Percentiles rank a stretch among this genome's conserved stretches.
Evolutionary conservation across 1,140 invertebrate genomes (phyloP).

Genomic region (Metaphire vulgaris): DNA sequence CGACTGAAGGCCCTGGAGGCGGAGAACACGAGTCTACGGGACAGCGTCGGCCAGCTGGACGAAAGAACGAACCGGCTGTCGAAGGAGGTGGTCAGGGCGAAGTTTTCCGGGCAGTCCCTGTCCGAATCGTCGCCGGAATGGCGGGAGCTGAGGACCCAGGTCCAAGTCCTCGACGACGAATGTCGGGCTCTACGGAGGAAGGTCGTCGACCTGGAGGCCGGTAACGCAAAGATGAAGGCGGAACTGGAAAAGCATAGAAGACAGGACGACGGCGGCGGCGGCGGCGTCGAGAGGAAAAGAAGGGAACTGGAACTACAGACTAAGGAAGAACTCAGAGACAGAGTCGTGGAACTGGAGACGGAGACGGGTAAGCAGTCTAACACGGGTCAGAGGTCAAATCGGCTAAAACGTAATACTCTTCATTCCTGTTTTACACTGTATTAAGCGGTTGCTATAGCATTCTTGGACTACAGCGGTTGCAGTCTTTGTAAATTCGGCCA

Average conservation of each 20-base stretch:
- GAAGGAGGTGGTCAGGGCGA: constrained; percentile 16
- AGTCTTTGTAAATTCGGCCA: too few relatives aligned
- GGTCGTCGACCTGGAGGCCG: constrained; percentile 33
- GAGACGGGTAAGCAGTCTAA: constrained; percentile 47
- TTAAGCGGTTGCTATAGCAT: too few relatives aligned
- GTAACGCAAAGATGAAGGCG: constrained; percentile 25
- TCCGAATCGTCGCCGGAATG: constrained; percentile 45
- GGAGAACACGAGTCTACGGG: constrained; percentile 48
- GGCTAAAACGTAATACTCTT: too few relatives aligned
- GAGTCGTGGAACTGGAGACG: constrained; percentile 44
- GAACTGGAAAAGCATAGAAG: constrained; percentile 14
- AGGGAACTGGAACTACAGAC: constrained; percentile 14
- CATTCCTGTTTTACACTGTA: too few relatives aligned
- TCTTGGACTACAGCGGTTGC: too few relatives aligned
- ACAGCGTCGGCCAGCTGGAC: constrained; percentile 61
- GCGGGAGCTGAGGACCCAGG: constrained; percentile 31
- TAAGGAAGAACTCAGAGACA: constrained; percentile 35
- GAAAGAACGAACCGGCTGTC: constrained; percentile 33
- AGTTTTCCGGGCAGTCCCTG: constrained; percentile 7
- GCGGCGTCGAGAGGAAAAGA: constrained; percentile 26
- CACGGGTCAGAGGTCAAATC: too few relatives aligned
- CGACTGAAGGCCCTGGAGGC: constrained; percentile 35
- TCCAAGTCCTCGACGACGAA: constrained; percentile 32
- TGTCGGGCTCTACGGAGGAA: constrained; percentile 27
- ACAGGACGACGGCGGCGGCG: constrained; percentile 17